A percentile compares a stretch with the other conserved stretches of the same genome.
These are phyloP conservation scores for Lerista edwardsae DNA, from an alignment of 2,797 vertebrate species.

Conservation along the genomic window DNA sequence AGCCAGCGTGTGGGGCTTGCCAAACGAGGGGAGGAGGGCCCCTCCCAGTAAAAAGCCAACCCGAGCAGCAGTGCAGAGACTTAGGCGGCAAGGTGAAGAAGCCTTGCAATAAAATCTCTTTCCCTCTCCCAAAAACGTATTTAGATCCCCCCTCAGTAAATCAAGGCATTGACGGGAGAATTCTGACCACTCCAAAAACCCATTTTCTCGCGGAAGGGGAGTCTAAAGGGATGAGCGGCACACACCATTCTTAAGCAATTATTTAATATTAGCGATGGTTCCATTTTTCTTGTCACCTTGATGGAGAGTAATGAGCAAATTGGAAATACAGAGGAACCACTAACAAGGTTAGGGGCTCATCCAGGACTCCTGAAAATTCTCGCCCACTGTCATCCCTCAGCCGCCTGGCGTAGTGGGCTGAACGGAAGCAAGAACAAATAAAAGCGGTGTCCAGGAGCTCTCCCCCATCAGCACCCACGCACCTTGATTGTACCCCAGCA, in stretches of 20 bases:
- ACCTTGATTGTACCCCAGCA: not conserved
- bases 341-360: conserved; percentile 35
- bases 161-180: conserved; percentile 19
- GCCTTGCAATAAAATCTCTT: not conserved
- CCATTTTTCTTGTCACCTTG: conserved; percentile 40
- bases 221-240: conserved; percentile 55
- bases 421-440: not conserved
- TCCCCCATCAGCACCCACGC: not conserved
- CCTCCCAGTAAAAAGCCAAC: too few relatives aligned
- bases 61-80: not conserved
- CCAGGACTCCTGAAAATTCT: conserved; percentile 40
- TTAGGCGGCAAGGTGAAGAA: not conserved
- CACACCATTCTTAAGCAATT: conserved; percentile 36
- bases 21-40: not conserved
- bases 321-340: conserved; percentile 36
- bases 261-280: conserved; percentile 48
- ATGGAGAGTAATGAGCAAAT: conserved; percentile 48
- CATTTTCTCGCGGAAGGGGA: conserved; percentile 51
- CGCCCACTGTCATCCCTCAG: conserved; percentile 30
- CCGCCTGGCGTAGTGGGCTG: conserved; percentile 7
- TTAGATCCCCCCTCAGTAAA: conserved; percentile 19
- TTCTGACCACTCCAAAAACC: conserved; percentile 41
- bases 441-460: not conserved
- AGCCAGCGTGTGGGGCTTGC: too few relatives aligned
- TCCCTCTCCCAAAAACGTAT: not conserved